Percentiles rank a stretch among this genome's conserved stretches.
Evolutionary conservation across 2,113 vertebrate species (phyloP).

Genomic region (Platysteira castanea): DNA sequence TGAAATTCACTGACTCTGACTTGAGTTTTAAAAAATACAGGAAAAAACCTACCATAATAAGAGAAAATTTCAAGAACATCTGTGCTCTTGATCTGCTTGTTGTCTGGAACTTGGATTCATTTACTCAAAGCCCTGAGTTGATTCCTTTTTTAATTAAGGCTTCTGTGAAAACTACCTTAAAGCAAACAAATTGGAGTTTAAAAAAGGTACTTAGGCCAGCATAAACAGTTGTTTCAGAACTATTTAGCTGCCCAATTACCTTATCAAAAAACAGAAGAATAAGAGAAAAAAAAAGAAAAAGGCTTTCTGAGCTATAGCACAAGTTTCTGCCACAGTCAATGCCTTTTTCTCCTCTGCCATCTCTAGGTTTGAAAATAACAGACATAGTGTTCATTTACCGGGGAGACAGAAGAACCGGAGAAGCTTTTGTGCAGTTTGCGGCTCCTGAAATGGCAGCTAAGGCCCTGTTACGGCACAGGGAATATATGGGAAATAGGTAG

Average conservation of each 20-base stretch:
- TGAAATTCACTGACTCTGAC: neutral
- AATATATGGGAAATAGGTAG: constrained; percentile 86
- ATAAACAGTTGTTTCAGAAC: neutral
- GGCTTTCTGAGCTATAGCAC: neutral
- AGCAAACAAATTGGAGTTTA: neutral
- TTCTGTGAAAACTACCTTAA: neutral
- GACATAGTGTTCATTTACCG: constrained; percentile 77
- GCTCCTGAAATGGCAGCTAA: constrained; percentile 79
- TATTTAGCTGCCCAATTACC: neutral
- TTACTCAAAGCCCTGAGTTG: neutral
- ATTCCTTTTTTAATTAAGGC: neutral
- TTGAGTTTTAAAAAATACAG: neutral
- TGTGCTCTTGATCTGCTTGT: neutral
- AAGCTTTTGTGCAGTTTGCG: constrained; percentile 87
- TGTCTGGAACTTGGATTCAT: neutral
- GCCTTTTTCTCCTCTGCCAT: neutral
- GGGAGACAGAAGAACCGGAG: constrained; percentile 80
- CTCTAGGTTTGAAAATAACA: constrained; percentile 72
- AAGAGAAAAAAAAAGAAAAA: no score
- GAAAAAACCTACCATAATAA: neutral
- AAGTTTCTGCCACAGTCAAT: neutral
- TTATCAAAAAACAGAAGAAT: neutral
- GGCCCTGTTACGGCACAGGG: constrained; percentile 80
- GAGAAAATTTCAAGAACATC: neutral
- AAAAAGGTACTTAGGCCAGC: neutral